A percentile compares a stretch with the other conserved stretches of the same genome.
Evolutionary conservation across 2,113 vertebrate genomes (phyloP).

Genomic region (Rhea americana): DNA sequence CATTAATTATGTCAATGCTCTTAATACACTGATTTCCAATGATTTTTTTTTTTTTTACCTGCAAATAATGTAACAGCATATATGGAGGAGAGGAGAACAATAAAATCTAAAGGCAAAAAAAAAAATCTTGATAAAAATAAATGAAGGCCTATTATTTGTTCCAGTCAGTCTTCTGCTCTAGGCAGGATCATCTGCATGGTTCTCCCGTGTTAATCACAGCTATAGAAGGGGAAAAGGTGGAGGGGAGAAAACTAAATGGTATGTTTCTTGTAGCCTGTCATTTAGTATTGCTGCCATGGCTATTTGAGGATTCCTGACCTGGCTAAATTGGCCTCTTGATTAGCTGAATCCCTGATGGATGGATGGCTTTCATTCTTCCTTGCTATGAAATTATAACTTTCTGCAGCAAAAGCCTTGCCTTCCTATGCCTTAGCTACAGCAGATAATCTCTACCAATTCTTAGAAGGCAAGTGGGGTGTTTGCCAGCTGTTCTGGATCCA

Average conservation of each 20-base stretch:
- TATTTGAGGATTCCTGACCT: neutral
- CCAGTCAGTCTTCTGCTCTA: neutral
- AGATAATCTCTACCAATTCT: neutral
- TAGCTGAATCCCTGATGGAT: neutral
- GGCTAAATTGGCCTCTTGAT: neutral
- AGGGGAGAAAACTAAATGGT: neutral
- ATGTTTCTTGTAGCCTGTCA: neutral
- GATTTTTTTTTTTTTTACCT: neutral
- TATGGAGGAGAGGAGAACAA: too few species aligned
- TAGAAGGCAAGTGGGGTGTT: neutral
- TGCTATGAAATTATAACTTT: neutral
- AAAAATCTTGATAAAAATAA: neutral
- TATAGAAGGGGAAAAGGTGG: neutral
- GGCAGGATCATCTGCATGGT: neutral
- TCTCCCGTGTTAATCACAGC: neutral
- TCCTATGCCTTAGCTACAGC: neutral
- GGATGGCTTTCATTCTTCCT: neutral
- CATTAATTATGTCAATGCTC: neutral
- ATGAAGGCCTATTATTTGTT: neutral
- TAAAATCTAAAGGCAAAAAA: neutral
- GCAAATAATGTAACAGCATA: neutral
- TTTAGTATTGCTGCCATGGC: neutral
- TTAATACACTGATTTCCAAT: neutral
- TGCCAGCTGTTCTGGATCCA: neutral
- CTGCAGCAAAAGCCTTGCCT: neutral